Evolutionary conservation across 2,888 invertebrate genomes (phyloP).

Genomic region (Cataglyphis altisquamis): DNA sequence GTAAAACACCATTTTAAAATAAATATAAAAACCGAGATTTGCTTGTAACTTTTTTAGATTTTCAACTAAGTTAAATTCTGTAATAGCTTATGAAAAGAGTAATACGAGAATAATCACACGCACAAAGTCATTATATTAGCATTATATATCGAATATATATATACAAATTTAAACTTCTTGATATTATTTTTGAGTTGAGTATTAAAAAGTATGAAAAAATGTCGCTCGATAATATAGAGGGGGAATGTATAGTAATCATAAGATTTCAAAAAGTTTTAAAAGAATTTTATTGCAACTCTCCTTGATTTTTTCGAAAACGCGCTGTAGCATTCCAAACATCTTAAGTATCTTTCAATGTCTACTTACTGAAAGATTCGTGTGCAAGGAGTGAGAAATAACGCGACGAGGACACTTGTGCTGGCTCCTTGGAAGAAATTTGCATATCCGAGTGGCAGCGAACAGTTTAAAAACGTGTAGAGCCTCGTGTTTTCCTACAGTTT

Average conservation of each 20-base stretch:
- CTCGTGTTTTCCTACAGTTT: conserved; percentile 15
- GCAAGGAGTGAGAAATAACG: conserved; percentile 6
- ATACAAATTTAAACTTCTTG: not conserved
- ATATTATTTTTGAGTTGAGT: not conserved
- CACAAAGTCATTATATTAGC: not conserved
- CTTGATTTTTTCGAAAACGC: not conserved
- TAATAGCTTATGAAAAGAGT: not conserved
- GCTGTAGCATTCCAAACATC: not conserved
- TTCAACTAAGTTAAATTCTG: not conserved
- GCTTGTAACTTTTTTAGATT: not conserved
- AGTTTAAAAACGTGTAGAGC: not conserved
- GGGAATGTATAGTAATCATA: not conserved
- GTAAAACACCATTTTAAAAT: not conserved
- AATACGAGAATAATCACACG: not conserved
- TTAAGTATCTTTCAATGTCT: conserved; percentile 21
- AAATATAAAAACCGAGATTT: not conserved
- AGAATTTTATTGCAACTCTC: not conserved
- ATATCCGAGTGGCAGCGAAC: conserved; percentile 20
- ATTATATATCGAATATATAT: not conserved
- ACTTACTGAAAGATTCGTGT: not conserved
- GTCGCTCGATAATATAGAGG: not conserved
- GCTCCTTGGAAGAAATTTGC: conserved; percentile 30
- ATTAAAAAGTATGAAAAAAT: not conserved
- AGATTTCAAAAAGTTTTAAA: not conserved
- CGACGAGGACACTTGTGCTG: not conserved